Evolutionary conservation across 1,140 invertebrate species (phyloP), one percentile per base, ranked within the genome.

Genomic region (Drosophila burlai): DNA sequence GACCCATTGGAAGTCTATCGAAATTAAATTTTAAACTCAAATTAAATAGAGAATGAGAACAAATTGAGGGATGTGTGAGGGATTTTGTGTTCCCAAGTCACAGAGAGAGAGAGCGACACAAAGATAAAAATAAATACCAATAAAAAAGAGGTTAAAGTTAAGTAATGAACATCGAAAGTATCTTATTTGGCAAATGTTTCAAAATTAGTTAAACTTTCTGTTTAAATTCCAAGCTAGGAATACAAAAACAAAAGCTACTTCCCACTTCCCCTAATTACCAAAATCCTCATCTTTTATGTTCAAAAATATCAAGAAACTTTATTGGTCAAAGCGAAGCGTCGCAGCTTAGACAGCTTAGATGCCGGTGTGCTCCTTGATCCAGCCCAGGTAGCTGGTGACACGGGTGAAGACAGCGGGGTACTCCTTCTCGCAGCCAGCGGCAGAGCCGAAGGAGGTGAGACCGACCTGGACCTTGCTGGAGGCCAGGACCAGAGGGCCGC

Each of bases 371-470:
- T 64, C 58, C 63, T 87, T 59, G 55, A 95, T 94, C 95, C 95
- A 95, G 55, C 91, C 80, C 34, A 94, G 80, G 92, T 93, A 95
- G 66, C 81, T 93, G 52, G 94, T 94, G 24, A 94, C 84, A 73
- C 94, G 93, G 13, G 94, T 94, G 81, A 93, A 95, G 8, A 92
- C 94, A 60, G 93, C 92, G 29, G 94, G 94, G 54, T 82, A 92
- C 31, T 93, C 93, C 29, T 84, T 78, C 68, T 93, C 93, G 80
- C 95, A 95, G 13, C 94, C 94, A 16, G 84, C 66, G n/a, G 77
- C 63, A 24, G 93, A 92, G 38, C 94, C 94, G 78, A 94, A 95
- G 18, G 94, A 95, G 31, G 93, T 94, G 26, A 95, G 84, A 78
- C 95, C 95, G 62, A 95, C 79, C 55, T 83, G 81, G 13, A 80